Base-by-base conservation (phyloP, 1,140 invertebrate species). In the Tribolium castaneum region DNA sequence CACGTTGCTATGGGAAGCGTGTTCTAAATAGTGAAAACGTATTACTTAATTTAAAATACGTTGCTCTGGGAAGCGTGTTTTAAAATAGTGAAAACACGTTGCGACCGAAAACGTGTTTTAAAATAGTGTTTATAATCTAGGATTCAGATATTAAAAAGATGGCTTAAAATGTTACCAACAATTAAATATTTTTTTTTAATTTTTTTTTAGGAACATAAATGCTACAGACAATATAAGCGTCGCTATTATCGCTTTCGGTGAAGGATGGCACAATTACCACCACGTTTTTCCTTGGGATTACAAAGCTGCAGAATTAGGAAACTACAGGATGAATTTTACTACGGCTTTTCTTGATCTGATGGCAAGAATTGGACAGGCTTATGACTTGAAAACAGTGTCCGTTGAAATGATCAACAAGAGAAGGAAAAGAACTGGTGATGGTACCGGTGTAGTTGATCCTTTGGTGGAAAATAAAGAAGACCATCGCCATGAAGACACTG, bases 201-300 rank as follows among this genome's bases (percentile, higher is more conserved):
- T 39, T 10, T 39, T 45, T 45, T 45, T 45, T 45, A 45, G 39
- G 9, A 90, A 85, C 80, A 96, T 96, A 77, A 94, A 93, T 84
- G 94, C 95, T 1, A 86, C 92, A 0, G 90, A 96, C 86, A 95
- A 95, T 82, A 86, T 89, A 7, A 86, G 89, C 0, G 94, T 96
- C 0, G 90, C 94, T 0, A 73, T 94, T 0, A 89, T 93, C 50
- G 92, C 94, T 1, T 87, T 94, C 3, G 95, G 95, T 0, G 95
- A 97, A 88, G 96, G 96, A 2, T 98, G 95, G 92, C 97, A 98
- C 86, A 98, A 98, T 87, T 99, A 98, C 87, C 97, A 99, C 85
- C 97, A 99, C 87, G 94, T 94, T 0, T 99, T 99, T 88, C 97
- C 98, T 0, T 96, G 95, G 92, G 97, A 99, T 85, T 97, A 97